Evolutionary conservation across 2,113 vertebrate species (phyloP).

Genomic region (Sinocyclocheilus rhinocerous): DNA sequence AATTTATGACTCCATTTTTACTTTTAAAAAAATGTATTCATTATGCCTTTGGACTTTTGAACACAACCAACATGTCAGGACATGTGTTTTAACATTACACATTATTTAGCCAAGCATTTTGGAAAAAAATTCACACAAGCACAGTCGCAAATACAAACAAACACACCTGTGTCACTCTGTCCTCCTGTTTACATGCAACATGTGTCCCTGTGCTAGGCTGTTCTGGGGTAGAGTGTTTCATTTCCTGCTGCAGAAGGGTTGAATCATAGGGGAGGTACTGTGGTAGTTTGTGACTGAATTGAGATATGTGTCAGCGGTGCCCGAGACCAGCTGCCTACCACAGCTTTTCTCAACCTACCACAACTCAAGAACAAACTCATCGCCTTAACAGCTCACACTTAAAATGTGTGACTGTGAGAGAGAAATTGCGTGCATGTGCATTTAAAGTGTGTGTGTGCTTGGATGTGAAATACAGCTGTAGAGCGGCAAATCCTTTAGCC

Average conservation of each 20-base stretch:
- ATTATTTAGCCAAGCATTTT: not conserved
- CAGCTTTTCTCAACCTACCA: constrained; percentile 6
- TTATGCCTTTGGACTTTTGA: too few species aligned
- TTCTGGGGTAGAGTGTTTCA: constrained; percentile 76
- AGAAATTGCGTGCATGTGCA: constrained; percentile 47
- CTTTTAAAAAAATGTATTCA: not conserved
- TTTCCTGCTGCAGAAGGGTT: constrained; percentile 74
- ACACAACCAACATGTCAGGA: too few species aligned
- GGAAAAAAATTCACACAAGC: constrained; percentile 48
- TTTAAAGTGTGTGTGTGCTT: constrained; percentile 27
- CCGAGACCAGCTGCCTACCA: constrained; percentile 51
- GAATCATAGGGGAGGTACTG: constrained; percentile 39
- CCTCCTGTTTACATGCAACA: constrained; percentile 69
- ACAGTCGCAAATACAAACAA: constrained; percentile 28
- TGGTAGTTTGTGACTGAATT: constrained; percentile 4
- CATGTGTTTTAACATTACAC: too few species aligned
- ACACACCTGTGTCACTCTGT: constrained; percentile 39
- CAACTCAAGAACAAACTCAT: constrained; percentile 51
- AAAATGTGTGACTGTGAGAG: constrained; percentile 32
- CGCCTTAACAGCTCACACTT: constrained; percentile 58
- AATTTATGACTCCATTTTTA: not conserved
- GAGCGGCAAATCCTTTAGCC: not conserved
- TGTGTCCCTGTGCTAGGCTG: constrained; percentile 66
- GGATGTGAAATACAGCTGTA: constrained; percentile 9
- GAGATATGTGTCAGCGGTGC: constrained; percentile 53